Base-by-base conservation (phyloP, 2,113 vertebrate genomes). In the Uria aalge region DNA sequence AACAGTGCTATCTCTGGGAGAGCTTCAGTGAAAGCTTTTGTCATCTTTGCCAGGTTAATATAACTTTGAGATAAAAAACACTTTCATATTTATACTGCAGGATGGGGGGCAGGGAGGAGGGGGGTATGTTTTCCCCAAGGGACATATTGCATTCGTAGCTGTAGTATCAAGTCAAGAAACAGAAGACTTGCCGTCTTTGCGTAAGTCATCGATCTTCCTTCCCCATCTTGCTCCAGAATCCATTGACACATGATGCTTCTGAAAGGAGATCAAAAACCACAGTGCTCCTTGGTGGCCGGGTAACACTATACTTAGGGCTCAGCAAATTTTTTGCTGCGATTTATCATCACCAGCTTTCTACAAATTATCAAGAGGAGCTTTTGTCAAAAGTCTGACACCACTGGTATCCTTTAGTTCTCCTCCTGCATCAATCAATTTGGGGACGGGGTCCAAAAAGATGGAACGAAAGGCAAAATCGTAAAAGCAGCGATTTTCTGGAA, bases 1-100 rank as follows among this genome's bases (percentile, higher is more conserved):
- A 92, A 66, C n/a, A 55, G 92, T 66, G 53, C 82, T 93, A 66
- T 90, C 90, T 90, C 88, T 10, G n/a, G 77, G 66, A 96, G 75
- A 74, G n/a, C 88, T 57, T 36, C 79, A 74, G 71, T 15, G 40
- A 94, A 85, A 93, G 71, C 69, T 67, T 23, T 10, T 24, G 53
- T 69, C 40, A 2, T 67, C 77, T 85, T 56, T 82, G 94, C 93
- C 96, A 93, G 93, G 53, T 62, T 74, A 77, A 41, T 76, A 57
- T 60, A 83, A 76, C 48, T 68, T 13, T 0, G 40, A 73, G 88
- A 91, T 85, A 50, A 21, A 86, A 79, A 73, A 45, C 22, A 23
- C 23, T 87, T 94, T 67, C 30, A 9, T 47, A 75, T 48, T 63
- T n/a, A 21, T 34, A 9, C 43, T 29, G 80, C 56, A n/a, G 55